Base-by-base conservation (phyloP, 2,888 invertebrate genomes). In the Escarpia spicata region DNA sequence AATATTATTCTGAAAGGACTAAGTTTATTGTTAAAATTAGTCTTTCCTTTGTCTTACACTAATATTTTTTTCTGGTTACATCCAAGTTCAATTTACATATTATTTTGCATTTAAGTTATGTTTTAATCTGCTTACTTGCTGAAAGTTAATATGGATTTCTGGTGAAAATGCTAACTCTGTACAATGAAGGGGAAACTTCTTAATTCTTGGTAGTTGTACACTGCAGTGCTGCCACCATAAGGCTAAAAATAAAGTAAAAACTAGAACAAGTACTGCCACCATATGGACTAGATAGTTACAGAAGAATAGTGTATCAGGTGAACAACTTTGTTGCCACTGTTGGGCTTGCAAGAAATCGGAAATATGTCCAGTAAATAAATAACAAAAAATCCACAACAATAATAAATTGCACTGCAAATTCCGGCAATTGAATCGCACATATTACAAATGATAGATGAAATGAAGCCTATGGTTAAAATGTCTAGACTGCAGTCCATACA, bases 401-500 rank as follows among this genome's bases (percentile, higher is more conserved):
- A 75, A 75, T 3, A 75, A 75, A 26, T 26, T n/a, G 6, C 6
- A 6, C 75, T 90, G 37, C 43, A 44, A 43, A 43, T 91, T 43
- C 91, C 1, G n/a, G 91, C 91, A 90, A 43, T 2, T 75, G 75
- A 75, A 75, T 52, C 15, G 37, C 91, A 91, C n/a, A 91, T 44
- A 43, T 44, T 43, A 37, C 91, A 43, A 44, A 43, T 19, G 91
- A 19, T 37, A 91, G 15, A 43, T 91, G 8, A 44, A 43, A 26
- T 43, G 12, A 37, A 92, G n/a, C 37, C 75, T 6, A 15, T 92
- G 89, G n/a, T 12, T 43, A 52, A 92, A 92, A 58, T 52, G 92
- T n/a, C 10, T 90, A 90, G 0, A 90, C 12, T 90, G 12, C 37
- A 90, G 12, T 90, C 8, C 9, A 43, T 90, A 9, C 19, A n/a